Conservation (phyloP, 2,113 vertebrate species). For the Xiphorhynchus elegans region DNA sequence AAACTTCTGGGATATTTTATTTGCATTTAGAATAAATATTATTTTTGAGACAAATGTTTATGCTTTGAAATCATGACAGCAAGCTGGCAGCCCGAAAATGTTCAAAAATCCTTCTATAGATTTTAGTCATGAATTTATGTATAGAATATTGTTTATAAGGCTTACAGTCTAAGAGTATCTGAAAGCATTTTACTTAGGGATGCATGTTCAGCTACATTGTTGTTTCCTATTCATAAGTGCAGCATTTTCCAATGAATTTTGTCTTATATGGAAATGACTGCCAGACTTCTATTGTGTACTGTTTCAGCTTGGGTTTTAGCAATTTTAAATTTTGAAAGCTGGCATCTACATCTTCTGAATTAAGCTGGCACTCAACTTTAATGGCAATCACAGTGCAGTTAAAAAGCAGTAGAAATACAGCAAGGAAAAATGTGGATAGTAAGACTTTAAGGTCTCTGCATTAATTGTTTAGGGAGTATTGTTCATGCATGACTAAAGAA, state of each 20-base stretch:
- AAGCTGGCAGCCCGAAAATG: background rate
- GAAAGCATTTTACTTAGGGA: conserved; percentile 39
- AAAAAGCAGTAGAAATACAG: conserved; percentile 24
- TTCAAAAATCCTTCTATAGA: background rate
- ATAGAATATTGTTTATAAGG: background rate
- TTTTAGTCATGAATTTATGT: background rate
- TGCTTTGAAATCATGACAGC: background rate
- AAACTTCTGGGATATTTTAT: conserved; percentile 67
- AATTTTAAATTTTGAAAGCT: conserved; percentile 52
- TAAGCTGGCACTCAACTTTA: conserved; percentile 37
- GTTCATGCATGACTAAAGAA: background rate
- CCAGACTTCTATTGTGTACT: conserved; percentile 22
- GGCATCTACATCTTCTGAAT: conserved; percentile 19
- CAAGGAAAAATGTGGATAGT: background rate
- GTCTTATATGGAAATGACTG: background rate
- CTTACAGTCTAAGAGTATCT: conserved; percentile 16
- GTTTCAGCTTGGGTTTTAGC: conserved; percentile 52
- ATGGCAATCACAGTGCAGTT: conserved; percentile 25
- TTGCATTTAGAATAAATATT: background rate
- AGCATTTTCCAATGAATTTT: conserved; percentile 51
- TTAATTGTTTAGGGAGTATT: background rate
- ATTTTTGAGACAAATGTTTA: background rate
- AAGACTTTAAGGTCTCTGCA: background rate
- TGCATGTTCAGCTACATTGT: background rate
- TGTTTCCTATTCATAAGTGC: background rate